A percentile compares a stretch with the other conserved stretches of the same genome.
These are phyloP conservation scores for Bufo bufo DNA, from an alignment of 2,113 vertebrate genomes.

Conservation along the genomic window DNA sequence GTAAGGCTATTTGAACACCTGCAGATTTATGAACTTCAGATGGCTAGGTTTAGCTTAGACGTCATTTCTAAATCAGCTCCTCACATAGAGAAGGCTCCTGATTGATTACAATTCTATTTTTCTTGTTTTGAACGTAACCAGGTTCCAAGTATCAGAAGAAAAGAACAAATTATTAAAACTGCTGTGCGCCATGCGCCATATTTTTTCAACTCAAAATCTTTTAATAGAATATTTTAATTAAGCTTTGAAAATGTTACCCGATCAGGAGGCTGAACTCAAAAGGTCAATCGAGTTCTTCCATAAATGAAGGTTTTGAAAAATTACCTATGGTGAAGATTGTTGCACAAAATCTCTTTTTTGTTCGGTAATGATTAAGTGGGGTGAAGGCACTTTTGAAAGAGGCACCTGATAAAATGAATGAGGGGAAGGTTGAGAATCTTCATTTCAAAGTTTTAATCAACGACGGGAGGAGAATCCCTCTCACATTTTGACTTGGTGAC, in stretches of 20 bases:
- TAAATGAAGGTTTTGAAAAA: conserved; percentile 19
- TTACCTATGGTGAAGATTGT: neutral
- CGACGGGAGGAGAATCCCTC: neutral
- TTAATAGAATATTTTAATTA: conserved; percentile 45
- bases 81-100: conserved; percentile 66
- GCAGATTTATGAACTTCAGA: conserved; percentile 80
- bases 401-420: neutral
- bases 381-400: neutral
- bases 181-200: neutral
- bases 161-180: conserved; percentile 23
- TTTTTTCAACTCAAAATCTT: conserved; percentile 30
- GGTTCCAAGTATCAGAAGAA: conserved; percentile 16
- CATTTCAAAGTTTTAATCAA: conserved; percentile 26
- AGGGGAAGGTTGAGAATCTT: neutral
- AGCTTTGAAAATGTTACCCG: conserved; percentile 37
- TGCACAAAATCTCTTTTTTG: conserved; percentile 2
- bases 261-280: conserved; percentile 15
- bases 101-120: conserved; percentile 61
- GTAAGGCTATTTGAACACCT: conserved; percentile 79
- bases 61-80: conserved; percentile 72
- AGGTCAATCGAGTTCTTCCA: conserved; percentile 16
- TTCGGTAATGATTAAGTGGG: conserved; percentile 12
- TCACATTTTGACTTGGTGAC: neutral
- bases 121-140: conserved; percentile 26
- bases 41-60: conserved; percentile 70